phyloP scores from a whole-genome alignment of 2,888 invertebrate genomes.

The Autographa pulchrina region DNA sequence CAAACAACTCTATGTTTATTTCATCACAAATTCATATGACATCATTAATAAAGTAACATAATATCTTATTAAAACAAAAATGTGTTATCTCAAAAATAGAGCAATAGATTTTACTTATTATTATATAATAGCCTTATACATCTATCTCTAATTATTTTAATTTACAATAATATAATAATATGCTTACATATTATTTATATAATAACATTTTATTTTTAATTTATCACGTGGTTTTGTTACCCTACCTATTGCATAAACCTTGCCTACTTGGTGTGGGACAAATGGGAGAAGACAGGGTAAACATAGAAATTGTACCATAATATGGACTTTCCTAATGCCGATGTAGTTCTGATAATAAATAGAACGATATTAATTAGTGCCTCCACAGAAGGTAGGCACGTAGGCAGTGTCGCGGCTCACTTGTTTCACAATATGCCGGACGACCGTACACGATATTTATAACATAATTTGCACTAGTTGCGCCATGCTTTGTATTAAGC shows the following conservation, averaged over 20 bases:
- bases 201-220: slow-evolving; percentile 78
- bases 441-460: background rate
- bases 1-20: slow-evolving; percentile 84
- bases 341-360: slow-evolving; percentile 58
- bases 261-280: slow-evolving; percentile 43
- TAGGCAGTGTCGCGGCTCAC: background rate
- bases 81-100: slow-evolving; percentile 70
- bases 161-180: slow-evolving; percentile 71
- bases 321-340: slow-evolving; percentile 40
- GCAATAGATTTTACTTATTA: slow-evolving; percentile 69
- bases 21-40: slow-evolving; percentile 79
- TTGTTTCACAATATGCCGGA: background rate
- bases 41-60: slow-evolving; percentile 75
- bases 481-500: background rate
- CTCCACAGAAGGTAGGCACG: slow-evolving; percentile 30
- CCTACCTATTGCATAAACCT: slow-evolving; percentile 68
- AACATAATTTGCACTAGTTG: background rate
- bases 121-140: slow-evolving; percentile 78
- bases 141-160: slow-evolving; percentile 70
- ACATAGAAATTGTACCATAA: slow-evolving; percentile 43
- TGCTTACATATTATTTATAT: slow-evolving; percentile 67
- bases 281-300: slow-evolving; percentile 38
- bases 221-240: slow-evolving; percentile 86
- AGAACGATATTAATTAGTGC: slow-evolving; percentile 49
- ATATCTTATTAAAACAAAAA: slow-evolving; percentile 66